phyloP scores from a whole-genome alignment of 2,888 invertebrate species.

The Cepaea hortensis region DNA sequence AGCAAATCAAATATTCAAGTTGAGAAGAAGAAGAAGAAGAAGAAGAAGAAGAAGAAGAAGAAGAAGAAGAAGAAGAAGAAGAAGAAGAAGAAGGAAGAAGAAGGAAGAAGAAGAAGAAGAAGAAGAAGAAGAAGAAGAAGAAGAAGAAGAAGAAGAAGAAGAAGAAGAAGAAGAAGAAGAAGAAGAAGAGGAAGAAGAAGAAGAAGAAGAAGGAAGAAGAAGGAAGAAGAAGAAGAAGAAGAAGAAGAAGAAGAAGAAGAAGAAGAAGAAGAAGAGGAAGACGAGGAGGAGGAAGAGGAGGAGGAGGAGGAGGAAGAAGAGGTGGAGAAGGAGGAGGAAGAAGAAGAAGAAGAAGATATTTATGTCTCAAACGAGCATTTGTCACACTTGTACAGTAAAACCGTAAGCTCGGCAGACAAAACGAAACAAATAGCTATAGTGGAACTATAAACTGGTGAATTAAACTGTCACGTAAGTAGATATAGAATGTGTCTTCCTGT shows the following conservation, averaged over 20 bases:
- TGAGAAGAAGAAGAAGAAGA: not conserved
- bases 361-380: not conserved
- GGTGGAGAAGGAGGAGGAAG: not conserved
- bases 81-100: slow-evolving; percentile 23
- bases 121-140: not conserved
- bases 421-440: not conserved
- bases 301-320: not conserved
- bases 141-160: slow-evolving; percentile 18
- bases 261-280: not conserved
- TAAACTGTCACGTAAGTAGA: too few relatives aligned
- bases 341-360: not conserved
- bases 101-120: not conserved
- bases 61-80: slow-evolving; percentile 17
- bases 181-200: not conserved
- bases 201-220: not conserved
- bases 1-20: too few relatives aligned
- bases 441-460: too few relatives aligned
- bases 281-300: not conserved
- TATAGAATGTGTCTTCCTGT: too few relatives aligned
- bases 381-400: not conserved
- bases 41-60: not conserved
- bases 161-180: not conserved
- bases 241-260: not conserved
- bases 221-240: not conserved
- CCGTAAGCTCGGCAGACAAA: not conserved